Conservation (phyloP, 2,888 invertebrate genomes). For the Parnassius mnemosyne region DNA sequence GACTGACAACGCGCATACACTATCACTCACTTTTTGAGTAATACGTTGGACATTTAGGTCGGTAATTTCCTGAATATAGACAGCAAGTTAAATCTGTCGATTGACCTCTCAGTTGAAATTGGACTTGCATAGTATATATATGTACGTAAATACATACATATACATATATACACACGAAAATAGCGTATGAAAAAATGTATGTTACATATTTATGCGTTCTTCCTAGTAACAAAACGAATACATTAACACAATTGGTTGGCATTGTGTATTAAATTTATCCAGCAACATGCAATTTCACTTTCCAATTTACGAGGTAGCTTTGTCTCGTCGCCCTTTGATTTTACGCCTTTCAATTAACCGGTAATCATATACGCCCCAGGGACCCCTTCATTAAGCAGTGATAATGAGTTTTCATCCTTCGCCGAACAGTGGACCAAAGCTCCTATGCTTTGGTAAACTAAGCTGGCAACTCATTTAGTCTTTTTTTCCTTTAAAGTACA, state of each 20-base stretch:
- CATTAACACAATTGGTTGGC: conserved; percentile 15
- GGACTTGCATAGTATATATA: no score
- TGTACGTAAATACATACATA: no score
- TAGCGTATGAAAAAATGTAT: no score
- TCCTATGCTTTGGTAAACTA: conserved; percentile 60
- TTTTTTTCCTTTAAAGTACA: conserved; percentile 47
- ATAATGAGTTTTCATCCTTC: conserved; percentile 79
- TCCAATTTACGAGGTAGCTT: conserved; percentile 59
- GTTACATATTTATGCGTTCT: no score
- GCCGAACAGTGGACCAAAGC: conserved; percentile 70
- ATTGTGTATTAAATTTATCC: conserved; percentile 23
- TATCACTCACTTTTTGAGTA: no score
- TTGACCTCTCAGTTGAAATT: no score
- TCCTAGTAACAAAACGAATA: neutral
- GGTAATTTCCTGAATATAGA: no score
- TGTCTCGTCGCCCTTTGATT: conserved; percentile 67
- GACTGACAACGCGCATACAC: no score
- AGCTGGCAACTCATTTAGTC: conserved; percentile 56
- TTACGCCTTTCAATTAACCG: conserved; percentile 76
- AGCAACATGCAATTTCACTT: conserved; percentile 37
- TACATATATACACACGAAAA: no score
- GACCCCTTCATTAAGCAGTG: conserved; percentile 75
- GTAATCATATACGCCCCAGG: conserved; percentile 76
- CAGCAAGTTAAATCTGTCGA: no score
- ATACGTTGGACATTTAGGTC: no score